Base-by-base conservation (phyloP, 2,113 vertebrate species). In the Actenoides hombroni region DNA sequence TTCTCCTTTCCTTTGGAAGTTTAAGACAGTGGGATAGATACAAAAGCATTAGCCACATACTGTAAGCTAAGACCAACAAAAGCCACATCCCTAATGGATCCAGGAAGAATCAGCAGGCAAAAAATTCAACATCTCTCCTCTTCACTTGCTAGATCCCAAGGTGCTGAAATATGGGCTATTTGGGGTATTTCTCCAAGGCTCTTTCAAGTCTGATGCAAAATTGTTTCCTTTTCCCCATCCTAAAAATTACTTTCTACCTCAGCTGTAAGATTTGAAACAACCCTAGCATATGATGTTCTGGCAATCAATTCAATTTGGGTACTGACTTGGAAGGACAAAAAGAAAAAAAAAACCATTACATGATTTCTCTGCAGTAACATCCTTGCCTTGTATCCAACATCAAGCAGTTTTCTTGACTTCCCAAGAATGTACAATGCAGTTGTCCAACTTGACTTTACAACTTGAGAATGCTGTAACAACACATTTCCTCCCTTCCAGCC, bases 201-300 rank as follows among this genome's bases (percentile, higher is more conserved):
- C 90, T 90, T 90, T 63, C 8, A 79, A 78, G 10, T 20, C 21
- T 46, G 33, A 90, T 4, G 37, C 21, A 56, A 63, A 89, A 71
- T 5, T 48, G 6, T 10, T 39, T 40, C 60, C 4, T 60, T 6
- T 4, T 4, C 5, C 0, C 29, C 11, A 17, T 8, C 6, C 3
- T 1, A 13, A 35, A 23, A 29, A 2, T 3, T 13, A 54, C 42
- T 54, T 75, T 86, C 23, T 51, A 37, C 6, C 29, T 59, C 16
- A 25, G 31, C 21, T 88, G 11, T 37, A 80, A 29, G n/a, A 69
- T 14, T 9, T 39, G 10, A 92, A 83, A 46, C 40, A 33, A 61
- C 49, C 39, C 26, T 26, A 78, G 15, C 28, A 53, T 2, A 10
- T 10, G n/a, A 10, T 3, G 8, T 26, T 59, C 42, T 70, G 46